Conservation (phyloP, 2,797 vertebrate genomes). For the Florisuga fusca region DNA sequence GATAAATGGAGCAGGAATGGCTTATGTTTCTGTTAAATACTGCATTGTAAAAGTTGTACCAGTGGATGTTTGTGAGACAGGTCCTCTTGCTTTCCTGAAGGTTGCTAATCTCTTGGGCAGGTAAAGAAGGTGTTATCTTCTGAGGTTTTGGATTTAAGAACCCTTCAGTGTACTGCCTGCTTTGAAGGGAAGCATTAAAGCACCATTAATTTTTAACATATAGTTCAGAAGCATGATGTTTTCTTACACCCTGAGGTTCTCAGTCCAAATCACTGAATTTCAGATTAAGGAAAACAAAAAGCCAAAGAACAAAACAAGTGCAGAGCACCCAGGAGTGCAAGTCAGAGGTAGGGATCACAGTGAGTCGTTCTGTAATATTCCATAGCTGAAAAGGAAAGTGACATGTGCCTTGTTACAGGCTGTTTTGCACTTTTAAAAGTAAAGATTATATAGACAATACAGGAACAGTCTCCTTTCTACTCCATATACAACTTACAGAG, state of each 20-base stretch:
- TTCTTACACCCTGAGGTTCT: background rate
- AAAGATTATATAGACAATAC: background rate
- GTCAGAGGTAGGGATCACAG: background rate
- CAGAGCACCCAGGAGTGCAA: background rate
- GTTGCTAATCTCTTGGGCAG: background rate
- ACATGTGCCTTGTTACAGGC: background rate
- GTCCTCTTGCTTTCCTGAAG: conserved; percentile 31
- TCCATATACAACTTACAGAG: background rate
- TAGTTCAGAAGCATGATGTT: background rate
- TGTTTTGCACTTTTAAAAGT: conserved; percentile 14
- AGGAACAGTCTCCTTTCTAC: background rate
- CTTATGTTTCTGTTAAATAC: conserved; percentile 62
- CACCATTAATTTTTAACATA: conserved; percentile 24
- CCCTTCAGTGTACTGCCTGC: background rate
- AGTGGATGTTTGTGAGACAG: background rate
- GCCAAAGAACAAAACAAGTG: background rate
- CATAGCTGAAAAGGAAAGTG: background rate
- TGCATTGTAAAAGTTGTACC: conserved; percentile 24
- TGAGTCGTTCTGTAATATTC: background rate
- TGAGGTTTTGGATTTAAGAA: conserved; percentile 17
- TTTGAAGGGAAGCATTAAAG: conserved; percentile 24
- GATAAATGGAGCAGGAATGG: conserved; percentile 54
- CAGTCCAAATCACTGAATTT: conserved; percentile 13
- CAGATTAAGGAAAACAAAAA: background rate
- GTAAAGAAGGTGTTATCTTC: background rate